Evolutionary conservation across 2,888 invertebrate genomes (phyloP), one percentile per base, ranked within the genome.

Genomic region (Hyalella azteca): DNA sequence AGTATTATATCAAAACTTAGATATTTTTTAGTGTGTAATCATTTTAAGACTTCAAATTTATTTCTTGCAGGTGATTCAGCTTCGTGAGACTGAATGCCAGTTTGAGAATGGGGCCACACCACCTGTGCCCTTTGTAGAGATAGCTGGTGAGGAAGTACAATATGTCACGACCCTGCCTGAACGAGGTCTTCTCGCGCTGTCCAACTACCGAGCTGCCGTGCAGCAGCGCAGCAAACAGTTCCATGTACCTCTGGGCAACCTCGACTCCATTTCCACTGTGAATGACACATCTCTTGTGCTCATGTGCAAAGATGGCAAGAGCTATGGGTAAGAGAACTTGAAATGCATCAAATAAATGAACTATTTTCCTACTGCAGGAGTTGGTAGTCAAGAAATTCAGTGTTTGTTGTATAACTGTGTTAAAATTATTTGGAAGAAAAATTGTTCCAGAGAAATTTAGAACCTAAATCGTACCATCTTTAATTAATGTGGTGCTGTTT

Each of bases 221-320:
- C 84, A 82, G 78, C 81, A 83, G 73, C 78, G 83, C 15, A 80
- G 81, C 26, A 80, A 80, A 7, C 79, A 78, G 49, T 78, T 82
- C 79, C 80, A 82, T 49, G 73, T 85, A 45, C 85, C 85, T 29
- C 79, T 83, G 26, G 82, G 82, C 0, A 80, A 81, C 45, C 50
- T 85, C 13, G 85, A 85, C 59, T 59, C 78, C 26, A 90, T 95
- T 77, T 97, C 97, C 88, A 92, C 93, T 81, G 91, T 94, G 81
- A 97, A 97, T 86, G 91, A 96, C 84, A 93, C 95, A 88, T 94
- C 92, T 88, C 89, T 98, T 85, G 91, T 94, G 86, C 91, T 97
- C 81, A 91, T 92, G 85, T 96, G 96, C 89, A 97, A 97, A 89
- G 96, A 97, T 89, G 96, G 95, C 79, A 91, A 95, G 85, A 94